Evolutionary conservation across 1,140 invertebrate species (phyloP), one percentile per base, ranked within the genome.

Genomic region (Meloidogyne exigua): DNA sequence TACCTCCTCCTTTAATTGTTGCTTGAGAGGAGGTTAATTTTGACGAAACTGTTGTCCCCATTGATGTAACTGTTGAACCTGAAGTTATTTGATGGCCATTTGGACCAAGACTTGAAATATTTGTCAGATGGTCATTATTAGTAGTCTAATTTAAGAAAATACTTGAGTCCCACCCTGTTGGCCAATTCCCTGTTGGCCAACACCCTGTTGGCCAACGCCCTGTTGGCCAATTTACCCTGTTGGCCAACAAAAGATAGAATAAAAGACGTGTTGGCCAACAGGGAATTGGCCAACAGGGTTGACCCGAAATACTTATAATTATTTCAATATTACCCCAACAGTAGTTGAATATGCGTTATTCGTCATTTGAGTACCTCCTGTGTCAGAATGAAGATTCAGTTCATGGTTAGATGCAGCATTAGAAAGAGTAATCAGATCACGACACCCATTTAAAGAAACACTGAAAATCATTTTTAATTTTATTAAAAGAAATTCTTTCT

Each of bases 371-470:
- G 0, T 49, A 21, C 72, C 65, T n/a, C 28, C 66, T 12, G 44
- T 73, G 23, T 73, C 72, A 23, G 72, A 26, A 36, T 73, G 21
- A n/a, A 73, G 4, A 36, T 65, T 66, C 13, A 79, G 32, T 42
- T 82, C 78, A 57, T 82, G 81, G 63, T 83, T 79, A 0, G 81
- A 82, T 39, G 81, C 79, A 15, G 81, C 81, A 64, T 72, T 82
- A 32, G 81, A 82, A n/a, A 82, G 63, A 7, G 81, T 77, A 44
- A 82, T 82, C 25, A 82, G 66, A 76, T 82, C 81, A 44, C 81
- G 75, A 70, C 81, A 82, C 0, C 81, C 81, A 65, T 82, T 82
- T 75, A 82, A 28, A 39, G 81, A 82, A 44, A 82, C 82, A 76
- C 81, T 82, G 36, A 71, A 82, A 80, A 57, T 0, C 1, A 12